Evolutionary conservation across 2,113 vertebrate genomes (phyloP), one percentile per base, ranked within the genome.

Genomic region (Oreochromis aureus): DNA sequence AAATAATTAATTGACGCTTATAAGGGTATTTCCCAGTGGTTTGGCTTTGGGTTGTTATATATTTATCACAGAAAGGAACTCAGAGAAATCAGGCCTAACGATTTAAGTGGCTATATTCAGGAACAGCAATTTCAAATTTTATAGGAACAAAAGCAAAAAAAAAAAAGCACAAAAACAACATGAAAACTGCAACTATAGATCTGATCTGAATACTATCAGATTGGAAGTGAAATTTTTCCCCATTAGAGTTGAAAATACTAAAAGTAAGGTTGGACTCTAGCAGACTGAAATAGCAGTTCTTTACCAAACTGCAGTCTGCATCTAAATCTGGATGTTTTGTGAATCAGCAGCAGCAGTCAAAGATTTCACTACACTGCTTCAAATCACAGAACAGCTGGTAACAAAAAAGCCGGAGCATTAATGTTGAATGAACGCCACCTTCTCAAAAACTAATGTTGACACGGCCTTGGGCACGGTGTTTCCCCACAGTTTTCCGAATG

Each of bases 1-100:
- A 91, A 94, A 91, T 22, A 6, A 84, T 78, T 85, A 76, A 66
- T 19, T n/a, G 86, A 78, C 36, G 82, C 59, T 91, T 56, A 36
- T 34, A 34, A 81, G 59, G 32, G 39, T 7, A 19, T 80, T 84
- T 88, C 90, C 90, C 78, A 71, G 32, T 4, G 80, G 78, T 80
- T 76, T 69, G 36, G 44, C 59, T 83, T 73, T 53, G 55, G 54
- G 16, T 41, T 48, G 39, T 81, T 55, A 5, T 32, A 44, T 12
- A 88, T 86, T 76, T 39, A 73, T 54, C 39, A 44, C 46, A 85
- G 80, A 16, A 18, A 46, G 6, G 15, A 4, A 41, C 18, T 15
- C 22, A 22, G 1, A 55, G 48, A 80, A 48, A 51, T 4, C 3
- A 2, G 16, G 39, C 46, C 34, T 19, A 7, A 55, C 3, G 2